phyloP scores from a whole-genome alignment of 2,797 vertebrate species.

The Lagocephalus sceleratus region DNA sequence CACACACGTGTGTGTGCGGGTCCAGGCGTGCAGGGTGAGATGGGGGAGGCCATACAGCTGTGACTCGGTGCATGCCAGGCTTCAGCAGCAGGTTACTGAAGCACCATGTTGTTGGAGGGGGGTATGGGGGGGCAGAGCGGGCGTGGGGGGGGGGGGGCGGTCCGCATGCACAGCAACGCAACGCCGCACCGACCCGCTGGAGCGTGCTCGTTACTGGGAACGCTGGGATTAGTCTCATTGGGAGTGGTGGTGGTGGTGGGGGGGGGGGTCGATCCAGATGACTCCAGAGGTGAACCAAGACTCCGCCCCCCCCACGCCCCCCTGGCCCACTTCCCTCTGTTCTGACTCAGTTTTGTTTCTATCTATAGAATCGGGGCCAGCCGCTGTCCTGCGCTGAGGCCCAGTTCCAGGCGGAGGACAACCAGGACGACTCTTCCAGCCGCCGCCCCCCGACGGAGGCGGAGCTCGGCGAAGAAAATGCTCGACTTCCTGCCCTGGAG shows the following conservation, averaged over 20 bases:
- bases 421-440: constrained; percentile 50
- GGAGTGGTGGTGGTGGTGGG: too few relatives aligned
- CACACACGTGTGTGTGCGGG: constrained; percentile 13
- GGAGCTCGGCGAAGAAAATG: too few relatives aligned
- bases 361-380: constrained; percentile 79
- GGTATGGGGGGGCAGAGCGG: background rate
- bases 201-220: constrained; percentile 10
- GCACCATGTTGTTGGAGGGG: constrained; percentile 47
- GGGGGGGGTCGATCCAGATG: constrained; percentile 1
- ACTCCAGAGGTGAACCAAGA: constrained; percentile 34
- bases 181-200: constrained; percentile 14
- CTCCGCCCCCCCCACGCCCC: constrained; percentile 45
- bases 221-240: background rate
- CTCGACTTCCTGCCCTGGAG: too few relatives aligned
- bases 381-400: constrained; percentile 63
- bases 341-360: constrained; percentile 63
- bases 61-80: constrained; percentile 56
- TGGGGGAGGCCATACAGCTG: constrained; percentile 55
- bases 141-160: too few relatives aligned
- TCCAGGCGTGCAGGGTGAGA: constrained; percentile 66
- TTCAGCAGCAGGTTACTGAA: constrained; percentile 50
- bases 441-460: too few relatives aligned
- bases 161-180: constrained; percentile 20
- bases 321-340: constrained; percentile 73
- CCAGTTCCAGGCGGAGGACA: constrained; percentile 69